Evolutionary conservation across 2,888 invertebrate species (phyloP).

Genomic region (Hypena proboscidalis): DNA sequence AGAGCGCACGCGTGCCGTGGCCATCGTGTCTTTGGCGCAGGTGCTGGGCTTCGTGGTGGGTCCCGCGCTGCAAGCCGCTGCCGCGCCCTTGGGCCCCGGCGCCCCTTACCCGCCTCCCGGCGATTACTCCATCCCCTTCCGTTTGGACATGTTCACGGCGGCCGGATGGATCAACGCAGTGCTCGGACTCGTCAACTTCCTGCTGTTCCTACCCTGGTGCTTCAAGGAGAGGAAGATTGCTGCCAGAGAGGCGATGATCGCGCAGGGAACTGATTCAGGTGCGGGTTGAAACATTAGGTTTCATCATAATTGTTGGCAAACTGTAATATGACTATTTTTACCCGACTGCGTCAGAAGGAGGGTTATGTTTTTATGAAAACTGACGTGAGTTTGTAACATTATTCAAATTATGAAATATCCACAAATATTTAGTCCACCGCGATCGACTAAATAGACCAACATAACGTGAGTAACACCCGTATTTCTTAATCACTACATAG

Average conservation of each 20-base stretch:
- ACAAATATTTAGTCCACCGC: too few species aligned
- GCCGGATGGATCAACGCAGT: slow-evolving; percentile 94
- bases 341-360: too few species aligned
- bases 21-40: slow-evolving; percentile 93
- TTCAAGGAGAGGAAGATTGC: slow-evolving; percentile 92
- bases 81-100: slow-evolving; percentile 90
- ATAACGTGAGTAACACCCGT: too few species aligned
- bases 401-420: too few species aligned
- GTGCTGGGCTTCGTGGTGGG: slow-evolving; percentile 95
- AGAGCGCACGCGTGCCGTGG: slow-evolving; percentile 93
- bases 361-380: too few species aligned
- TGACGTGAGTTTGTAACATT: too few species aligned
- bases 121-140: slow-evolving; percentile 81
- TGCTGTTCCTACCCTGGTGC: slow-evolving; percentile 89
- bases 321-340: too few species aligned
- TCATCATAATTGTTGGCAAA: too few species aligned
- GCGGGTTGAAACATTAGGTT: too few species aligned
- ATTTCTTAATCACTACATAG: too few species aligned
- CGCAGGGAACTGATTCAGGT: slow-evolving; percentile 88
- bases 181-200: slow-evolving; percentile 89
- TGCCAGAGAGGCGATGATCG: slow-evolving; percentile 91
- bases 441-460: too few species aligned
- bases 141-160: slow-evolving; percentile 94
- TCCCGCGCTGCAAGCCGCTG: slow-evolving; percentile 92
- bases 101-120: slow-evolving; percentile 73